These are phyloP conservation scores for Macrotrachela quadricornifera DNA, from an alignment of 1,140 invertebrate species.

Conservation along the genomic window DNA sequence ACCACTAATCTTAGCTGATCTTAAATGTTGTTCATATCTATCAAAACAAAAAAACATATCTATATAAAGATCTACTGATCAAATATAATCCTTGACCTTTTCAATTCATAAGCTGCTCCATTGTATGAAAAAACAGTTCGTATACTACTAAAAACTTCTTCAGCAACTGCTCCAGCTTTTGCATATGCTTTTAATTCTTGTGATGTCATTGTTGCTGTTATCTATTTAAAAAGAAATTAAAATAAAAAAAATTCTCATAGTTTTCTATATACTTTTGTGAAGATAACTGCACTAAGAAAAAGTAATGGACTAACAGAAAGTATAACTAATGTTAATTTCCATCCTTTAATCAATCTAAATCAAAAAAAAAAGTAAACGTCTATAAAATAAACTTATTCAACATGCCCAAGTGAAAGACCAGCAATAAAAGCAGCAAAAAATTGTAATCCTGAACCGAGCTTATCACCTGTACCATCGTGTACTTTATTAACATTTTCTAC, in stretches of 20 bases:
- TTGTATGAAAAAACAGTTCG: constrained; percentile 4
- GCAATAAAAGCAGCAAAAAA: constrained; percentile 18
- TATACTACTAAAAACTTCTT: constrained; percentile 4
- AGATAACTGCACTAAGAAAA: constrained; percentile 14
- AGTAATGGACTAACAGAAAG: constrained; percentile 22
- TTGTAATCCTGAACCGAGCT: constrained; percentile 50
- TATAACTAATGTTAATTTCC: constrained; percentile 27
- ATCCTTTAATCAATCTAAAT: constrained; percentile 24
- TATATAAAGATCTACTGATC: background rate
- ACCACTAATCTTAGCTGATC: constrained; percentile 2
- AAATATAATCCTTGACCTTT: constrained; percentile 13
- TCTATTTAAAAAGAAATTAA: too few species aligned
- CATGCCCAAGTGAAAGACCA: constrained; percentile 8
- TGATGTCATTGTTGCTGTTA: too few species aligned
- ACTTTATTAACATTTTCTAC: constrained; percentile 53
- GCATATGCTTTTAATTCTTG: constrained; percentile 6
- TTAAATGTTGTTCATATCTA: background rate
- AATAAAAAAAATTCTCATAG: too few species aligned
- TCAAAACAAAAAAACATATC: too few species aligned
- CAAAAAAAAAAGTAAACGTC: constrained; percentile 9
- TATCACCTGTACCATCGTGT: constrained; percentile 69
- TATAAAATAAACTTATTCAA: too few species aligned
- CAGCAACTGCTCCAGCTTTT: constrained; percentile 1
- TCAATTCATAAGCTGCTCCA: constrained; percentile 20
- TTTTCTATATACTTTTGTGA: constrained; percentile 17